phyloP scores from a whole-genome alignment of 1,140 invertebrate genomes.

The Lasioglossum albipes region DNA sequence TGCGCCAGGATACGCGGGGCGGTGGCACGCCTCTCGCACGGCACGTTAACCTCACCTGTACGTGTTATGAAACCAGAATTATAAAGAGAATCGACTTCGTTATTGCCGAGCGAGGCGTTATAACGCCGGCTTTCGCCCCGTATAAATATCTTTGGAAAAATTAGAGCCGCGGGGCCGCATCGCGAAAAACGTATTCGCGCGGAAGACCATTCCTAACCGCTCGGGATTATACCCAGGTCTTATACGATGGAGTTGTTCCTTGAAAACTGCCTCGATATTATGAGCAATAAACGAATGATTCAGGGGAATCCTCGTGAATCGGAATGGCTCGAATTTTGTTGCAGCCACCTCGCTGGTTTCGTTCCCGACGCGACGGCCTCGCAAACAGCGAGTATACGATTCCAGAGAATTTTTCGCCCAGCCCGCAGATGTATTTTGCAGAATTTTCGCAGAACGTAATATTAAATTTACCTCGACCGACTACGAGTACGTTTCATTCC shows the following conservation, averaged over 20 bases:
- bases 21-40: conserved; percentile 90
- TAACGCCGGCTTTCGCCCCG: conserved; percentile 12
- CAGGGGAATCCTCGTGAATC: neutral
- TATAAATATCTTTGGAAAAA: conserved; percentile 54
- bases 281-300: neutral
- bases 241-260: neutral
- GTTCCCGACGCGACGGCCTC: neutral
- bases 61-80: conserved; percentile 66
- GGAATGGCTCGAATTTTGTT: neutral
- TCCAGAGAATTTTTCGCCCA: too few relatives aligned
- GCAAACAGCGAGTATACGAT: too few relatives aligned
- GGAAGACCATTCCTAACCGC: neutral
- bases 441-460: too few relatives aligned
- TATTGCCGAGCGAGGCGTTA: conserved; percentile 36
- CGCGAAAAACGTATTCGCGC: conserved; percentile 1
- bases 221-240: neutral
- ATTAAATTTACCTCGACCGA: too few relatives aligned
- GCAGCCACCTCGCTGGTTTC: neutral
- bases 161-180: neutral
- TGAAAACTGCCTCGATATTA: conserved; percentile 1
- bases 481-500: too few relatives aligned
- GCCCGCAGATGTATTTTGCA: too few relatives aligned
- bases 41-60: conserved; percentile 82
- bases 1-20: conserved; percentile 91
- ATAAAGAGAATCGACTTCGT: conserved; percentile 64